A percentile compares a stretch with the other conserved stretches of the same genome.
phyloP scores from a whole-genome alignment of 2,113 vertebrate species.

The Ptilonorhynchus violaceus region DNA sequence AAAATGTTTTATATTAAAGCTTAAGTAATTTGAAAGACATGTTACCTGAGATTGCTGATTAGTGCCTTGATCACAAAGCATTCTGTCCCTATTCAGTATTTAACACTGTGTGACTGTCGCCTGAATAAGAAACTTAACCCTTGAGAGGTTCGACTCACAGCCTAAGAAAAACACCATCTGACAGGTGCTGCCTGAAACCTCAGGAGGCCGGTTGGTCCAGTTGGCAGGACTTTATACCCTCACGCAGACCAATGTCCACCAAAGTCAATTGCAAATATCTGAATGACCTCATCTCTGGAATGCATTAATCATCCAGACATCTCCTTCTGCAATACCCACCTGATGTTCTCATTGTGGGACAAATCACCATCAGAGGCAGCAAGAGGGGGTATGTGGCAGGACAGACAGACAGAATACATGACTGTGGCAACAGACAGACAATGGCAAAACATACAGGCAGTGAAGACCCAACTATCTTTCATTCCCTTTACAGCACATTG shows the following conservation, averaged over 20 bases:
- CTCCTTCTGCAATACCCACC: background rate
- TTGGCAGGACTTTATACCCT: background rate
- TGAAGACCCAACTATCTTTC: background rate
- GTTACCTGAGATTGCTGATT: background rate
- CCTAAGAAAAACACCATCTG: background rate
- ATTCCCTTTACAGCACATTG: background rate
- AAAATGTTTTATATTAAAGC: background rate
- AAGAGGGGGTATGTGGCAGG: background rate
- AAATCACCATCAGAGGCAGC: background rate
- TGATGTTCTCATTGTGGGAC: background rate
- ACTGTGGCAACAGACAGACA: background rate
- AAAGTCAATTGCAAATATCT: background rate
- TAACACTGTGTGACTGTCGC: background rate
- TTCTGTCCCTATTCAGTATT: background rate
- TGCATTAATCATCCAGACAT: background rate
- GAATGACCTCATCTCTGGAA: background rate
- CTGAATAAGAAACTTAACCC: background rate
- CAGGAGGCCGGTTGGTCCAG: background rate
- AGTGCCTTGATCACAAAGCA: background rate
- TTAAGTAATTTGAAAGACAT: background rate
- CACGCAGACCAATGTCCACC: background rate
- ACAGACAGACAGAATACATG: background rate
- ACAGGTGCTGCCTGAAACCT: background rate
- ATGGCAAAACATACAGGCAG: background rate
- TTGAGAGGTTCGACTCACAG: background rate